Base-by-base conservation (phyloP, 2,888 invertebrate species). In the Platycheirus rosarum region DNA sequence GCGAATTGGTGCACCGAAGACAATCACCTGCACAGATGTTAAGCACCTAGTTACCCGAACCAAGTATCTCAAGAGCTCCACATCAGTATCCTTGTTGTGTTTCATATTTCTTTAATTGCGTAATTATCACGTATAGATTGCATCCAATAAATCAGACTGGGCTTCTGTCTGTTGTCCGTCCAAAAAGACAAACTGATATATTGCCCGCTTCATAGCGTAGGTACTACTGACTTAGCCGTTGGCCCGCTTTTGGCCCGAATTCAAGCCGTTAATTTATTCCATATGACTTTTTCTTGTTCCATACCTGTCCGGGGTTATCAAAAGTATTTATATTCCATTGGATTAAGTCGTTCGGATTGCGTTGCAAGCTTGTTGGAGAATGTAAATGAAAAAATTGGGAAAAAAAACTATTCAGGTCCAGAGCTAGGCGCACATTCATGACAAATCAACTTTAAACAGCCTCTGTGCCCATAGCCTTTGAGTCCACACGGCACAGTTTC, bases 101-200 rank as follows among this genome's bases (percentile, higher is more conserved):
- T 71, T 68, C 62, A 76, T 68, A 76, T 68, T 71, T 55, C 48
- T 71, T 62, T 82, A 82, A 82, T 82, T 77, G 82, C 82, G 71
- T 77, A 82, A 77, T 77, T 82, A 82, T 77, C 63, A 62, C 76
- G 63, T 71, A 71, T 77, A 77, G 62, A 76, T 66, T 70, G 57
- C 51, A 23, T 48, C 14, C 44, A 44, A 66, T 76, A 80, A 76
- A 66, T 66, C 76, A 69, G 77, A 71, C 29, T 29, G 44, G 49
- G 77, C 77, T 82, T 77, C 76, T 77, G 82, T 82, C 82, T 82
- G 82, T 71, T 63, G 77, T 77, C 82, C 49, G 82, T 82, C 82
- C 63, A 44, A 44, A n/a, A 57, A 14, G 35, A 13, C 6, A 29
- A 20, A 77, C 71, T 82, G 82, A 82, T 77, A 68, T 77, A 82